Conservation (phyloP, 2,888 invertebrate genomes). For the Melieria crassipennis region DNA sequence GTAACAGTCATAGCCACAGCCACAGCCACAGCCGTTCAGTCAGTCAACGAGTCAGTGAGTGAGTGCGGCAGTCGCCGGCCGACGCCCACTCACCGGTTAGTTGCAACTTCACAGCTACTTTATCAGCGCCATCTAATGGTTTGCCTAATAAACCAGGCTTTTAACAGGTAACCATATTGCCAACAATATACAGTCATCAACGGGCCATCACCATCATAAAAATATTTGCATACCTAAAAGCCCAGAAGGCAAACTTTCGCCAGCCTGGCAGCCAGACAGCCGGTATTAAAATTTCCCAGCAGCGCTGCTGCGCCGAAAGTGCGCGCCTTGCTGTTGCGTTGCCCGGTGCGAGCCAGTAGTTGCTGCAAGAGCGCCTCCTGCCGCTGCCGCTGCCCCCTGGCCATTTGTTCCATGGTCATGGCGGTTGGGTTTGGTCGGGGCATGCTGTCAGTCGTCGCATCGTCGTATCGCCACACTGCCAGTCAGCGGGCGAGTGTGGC, state of each 20-base stretch:
- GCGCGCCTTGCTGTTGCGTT: background rate
- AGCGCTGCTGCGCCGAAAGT: background rate
- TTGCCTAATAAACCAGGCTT: conserved; percentile 21
- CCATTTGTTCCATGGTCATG: too few relatives aligned
- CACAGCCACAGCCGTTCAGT: background rate
- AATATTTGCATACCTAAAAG: conserved; percentile 23
- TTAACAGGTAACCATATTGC: conserved; percentile 29
- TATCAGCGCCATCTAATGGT: conserved; percentile 19
- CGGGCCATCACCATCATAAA: conserved; percentile 19
- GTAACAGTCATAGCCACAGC: background rate
- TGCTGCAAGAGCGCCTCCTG: background rate
- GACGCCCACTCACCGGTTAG: conserved; percentile 16
- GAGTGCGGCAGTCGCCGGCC: background rate
- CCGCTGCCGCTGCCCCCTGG: background rate
- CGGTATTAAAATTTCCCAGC: background rate
- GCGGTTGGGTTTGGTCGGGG: too few relatives aligned
- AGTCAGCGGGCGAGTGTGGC: too few relatives aligned
- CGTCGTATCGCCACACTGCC: too few relatives aligned
- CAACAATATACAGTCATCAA: conserved; percentile 17
- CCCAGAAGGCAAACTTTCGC: background rate
- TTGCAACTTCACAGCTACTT: conserved; percentile 23
- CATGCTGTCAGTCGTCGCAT: too few relatives aligned
- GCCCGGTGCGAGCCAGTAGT: background rate
- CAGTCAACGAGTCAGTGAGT: conserved; percentile 15
- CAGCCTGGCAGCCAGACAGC: background rate